A percentile compares a stretch with the other conserved stretches of the same genome.
Conservation (phyloP, 2,797 vertebrate genomes). For the Myotis daubentonii region DNA sequence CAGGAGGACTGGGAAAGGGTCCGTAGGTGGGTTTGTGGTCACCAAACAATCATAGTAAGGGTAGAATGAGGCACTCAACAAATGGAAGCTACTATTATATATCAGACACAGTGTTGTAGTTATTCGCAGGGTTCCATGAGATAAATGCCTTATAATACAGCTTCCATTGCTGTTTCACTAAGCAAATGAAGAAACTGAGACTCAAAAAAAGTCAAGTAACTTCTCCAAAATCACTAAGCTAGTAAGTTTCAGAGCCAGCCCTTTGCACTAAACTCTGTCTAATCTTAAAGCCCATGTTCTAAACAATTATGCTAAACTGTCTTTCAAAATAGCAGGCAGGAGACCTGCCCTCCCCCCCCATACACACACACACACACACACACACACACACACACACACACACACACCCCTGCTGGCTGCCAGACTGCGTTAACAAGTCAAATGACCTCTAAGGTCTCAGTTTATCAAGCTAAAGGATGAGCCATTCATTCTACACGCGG, state of each 20-base stretch:
- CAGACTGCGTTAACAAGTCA: not conserved
- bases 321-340: not conserved
- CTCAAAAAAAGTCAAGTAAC: not conserved
- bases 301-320: not conserved
- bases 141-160: not conserved
- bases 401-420: not conserved
- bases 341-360: not conserved
- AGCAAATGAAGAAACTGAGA: not conserved
- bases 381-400: too few relatives aligned
- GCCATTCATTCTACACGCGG: not conserved
- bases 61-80: not conserved
- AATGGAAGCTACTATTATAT: not conserved
- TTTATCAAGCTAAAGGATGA: not conserved
- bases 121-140: fast-evolving
- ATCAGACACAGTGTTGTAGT: too few relatives aligned
- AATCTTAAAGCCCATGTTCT: not conserved
- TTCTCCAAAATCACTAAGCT: not conserved
- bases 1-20: not conserved
- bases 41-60: not conserved
- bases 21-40: not conserved
- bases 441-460: not conserved
- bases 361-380: too few relatives aligned
- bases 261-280: not conserved
- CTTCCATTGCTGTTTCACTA: not conserved
- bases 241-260: not conserved